Percentiles rank a stretch among this genome's conserved stretches.
These are phyloP conservation scores for Eutolmus rufibarbis DNA, from an alignment of 2,888 invertebrate species.

Conservation along the genomic window DNA sequence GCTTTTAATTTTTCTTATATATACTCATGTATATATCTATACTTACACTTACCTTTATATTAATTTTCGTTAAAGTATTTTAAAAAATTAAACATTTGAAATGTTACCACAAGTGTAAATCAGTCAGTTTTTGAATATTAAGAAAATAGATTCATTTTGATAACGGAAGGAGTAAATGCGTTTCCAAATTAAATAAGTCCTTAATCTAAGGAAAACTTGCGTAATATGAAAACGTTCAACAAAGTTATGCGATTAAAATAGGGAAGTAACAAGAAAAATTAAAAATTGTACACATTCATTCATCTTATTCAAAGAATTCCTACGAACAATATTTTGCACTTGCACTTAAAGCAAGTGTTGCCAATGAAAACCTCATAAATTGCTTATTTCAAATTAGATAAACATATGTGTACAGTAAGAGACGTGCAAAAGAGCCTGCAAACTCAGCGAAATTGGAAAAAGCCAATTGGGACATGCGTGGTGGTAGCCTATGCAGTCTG, in stretches of 20 bases:
- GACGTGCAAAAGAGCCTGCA: neutral
- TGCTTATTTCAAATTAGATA: neutral
- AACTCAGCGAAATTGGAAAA: neutral
- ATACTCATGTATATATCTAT: slow-evolving; percentile 16
- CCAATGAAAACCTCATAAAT: neutral
- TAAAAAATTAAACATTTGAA: neutral
- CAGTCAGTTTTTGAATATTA: slow-evolving; percentile 34
- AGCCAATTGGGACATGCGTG: neutral
- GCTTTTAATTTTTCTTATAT: slow-evolving; percentile 26
- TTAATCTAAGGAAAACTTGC: slow-evolving; percentile 3
- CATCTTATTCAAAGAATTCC: neutral
- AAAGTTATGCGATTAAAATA: neutral
- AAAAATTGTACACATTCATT: neutral
- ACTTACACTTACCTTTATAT: slow-evolving; percentile 1
- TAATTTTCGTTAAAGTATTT: slow-evolving; percentile 4
- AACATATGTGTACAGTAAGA: neutral
- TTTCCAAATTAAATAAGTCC: slow-evolving; percentile 7
- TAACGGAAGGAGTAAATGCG: neutral
- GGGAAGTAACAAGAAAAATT: neutral
- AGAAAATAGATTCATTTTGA: slow-evolving; percentile 30
- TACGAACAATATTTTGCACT: neutral
- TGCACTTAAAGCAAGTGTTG: neutral
- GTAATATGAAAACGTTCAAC: neutral
- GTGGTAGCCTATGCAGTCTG: neutral
- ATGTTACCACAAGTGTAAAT: slow-evolving; percentile 13